Evolutionary conservation across 2,888 invertebrate species (phyloP).

Genomic region (Quadroppia sp.): DNA sequence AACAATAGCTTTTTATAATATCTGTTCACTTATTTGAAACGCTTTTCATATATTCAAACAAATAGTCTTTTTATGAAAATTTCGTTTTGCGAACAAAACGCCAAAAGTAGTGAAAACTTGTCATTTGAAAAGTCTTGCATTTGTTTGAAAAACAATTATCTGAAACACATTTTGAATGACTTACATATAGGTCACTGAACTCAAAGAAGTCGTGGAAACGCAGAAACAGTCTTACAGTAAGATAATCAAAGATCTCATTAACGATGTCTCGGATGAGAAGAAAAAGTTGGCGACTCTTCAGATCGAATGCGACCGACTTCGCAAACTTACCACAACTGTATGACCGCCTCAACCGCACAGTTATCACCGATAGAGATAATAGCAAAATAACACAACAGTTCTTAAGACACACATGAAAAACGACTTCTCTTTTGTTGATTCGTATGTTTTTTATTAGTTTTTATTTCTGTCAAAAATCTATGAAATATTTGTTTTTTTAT

Average conservation of each 20-base stretch:
- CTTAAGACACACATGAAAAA: too few relatives aligned
- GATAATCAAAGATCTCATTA: slow-evolving; percentile 48
- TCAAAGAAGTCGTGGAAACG: slow-evolving; percentile 48
- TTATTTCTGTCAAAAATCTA: too few relatives aligned
- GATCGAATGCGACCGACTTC: slow-evolving; percentile 54
- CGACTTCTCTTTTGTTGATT: too few relatives aligned
- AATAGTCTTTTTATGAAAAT: background rate
- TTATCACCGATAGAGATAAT: too few relatives aligned
- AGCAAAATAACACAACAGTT: too few relatives aligned
- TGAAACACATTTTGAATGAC: background rate
- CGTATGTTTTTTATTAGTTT: too few relatives aligned
- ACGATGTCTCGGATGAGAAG: slow-evolving; percentile 52
- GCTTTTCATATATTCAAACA: background rate
- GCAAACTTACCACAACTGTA: slow-evolving; percentile 48
- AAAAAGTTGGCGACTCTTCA: slow-evolving; percentile 53
- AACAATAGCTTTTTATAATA: too few relatives aligned
- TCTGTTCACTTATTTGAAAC: background rate
- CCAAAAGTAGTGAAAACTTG: too few relatives aligned
- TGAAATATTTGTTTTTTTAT: too few relatives aligned
- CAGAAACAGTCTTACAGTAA: slow-evolving; percentile 45
- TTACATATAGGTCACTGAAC: slow-evolving; percentile 49
- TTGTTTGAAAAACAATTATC: too few relatives aligned
- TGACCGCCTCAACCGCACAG: slow-evolving; percentile 17
- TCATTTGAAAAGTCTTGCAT: too few relatives aligned
- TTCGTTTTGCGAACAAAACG: background rate